Evolutionary conservation across 2,888 invertebrate species (phyloP), one percentile per base, ranked within the genome.

Genomic region (Cynaeus angustus): DNA sequence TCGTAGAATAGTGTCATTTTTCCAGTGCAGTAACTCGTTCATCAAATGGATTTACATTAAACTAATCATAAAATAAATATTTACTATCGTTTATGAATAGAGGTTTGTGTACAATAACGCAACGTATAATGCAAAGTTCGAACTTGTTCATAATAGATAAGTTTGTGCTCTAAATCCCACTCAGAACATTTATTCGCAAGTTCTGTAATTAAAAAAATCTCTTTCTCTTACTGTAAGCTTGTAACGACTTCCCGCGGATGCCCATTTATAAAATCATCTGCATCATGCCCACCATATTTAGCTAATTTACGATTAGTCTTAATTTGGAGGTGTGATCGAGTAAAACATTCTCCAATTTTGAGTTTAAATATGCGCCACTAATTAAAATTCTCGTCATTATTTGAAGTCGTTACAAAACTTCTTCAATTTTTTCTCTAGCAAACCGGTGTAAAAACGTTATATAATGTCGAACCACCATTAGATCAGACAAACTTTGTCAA

Each of bases 401-500:
- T 30, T 13, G 10, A 37, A 7, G 3, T 33, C 7, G 7, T 7
- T 21, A 21, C 21, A 52, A 48, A 53, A 56, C 26, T 56, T 56
- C 10, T 10, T 3, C 43, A 41, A 38, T 56, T 43, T 43, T 56
- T 56, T 21, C 21, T 21, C 21, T 13, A 16, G n/a, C 50, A 50
- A 48, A 26, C 10, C 8, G 8, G 48, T 9, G 28, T 30, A 28
- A 50, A 50, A 50, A 30, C 28, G 50, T 30, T 28, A 50, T 28
- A 43, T 43, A 46, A 50, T 50, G 28, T 50, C 50, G 50, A 50
- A 8, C 10, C 30, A 10, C 56, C 56, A 56, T 43, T 43, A 56
- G 26, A 56, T 56, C 56, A 59, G 46, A 26, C 56, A 58, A 58
- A 59, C 33, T 30, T 45, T 14, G 45, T 46, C 30, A 46, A 59